Conservation (phyloP, 30 jellyfish, hydroid and myxozoan species). For the Calvadosia cruxmelitensis region DNA sequence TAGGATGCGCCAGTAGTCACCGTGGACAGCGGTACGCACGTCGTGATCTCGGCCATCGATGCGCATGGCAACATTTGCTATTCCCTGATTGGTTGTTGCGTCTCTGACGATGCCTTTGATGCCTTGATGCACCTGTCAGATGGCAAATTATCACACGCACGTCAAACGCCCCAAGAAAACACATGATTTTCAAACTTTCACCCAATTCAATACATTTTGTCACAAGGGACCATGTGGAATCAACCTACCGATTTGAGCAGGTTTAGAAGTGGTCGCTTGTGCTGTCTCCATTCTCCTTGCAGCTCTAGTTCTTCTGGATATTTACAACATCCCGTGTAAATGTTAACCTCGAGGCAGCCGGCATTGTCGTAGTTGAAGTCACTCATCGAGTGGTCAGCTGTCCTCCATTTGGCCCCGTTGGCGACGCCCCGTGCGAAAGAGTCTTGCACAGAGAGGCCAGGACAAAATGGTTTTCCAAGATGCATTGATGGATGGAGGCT, state of each 20-base stretch:
- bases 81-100: slow-evolving; percentile 44
- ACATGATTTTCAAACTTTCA: no score
- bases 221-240: no score
- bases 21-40: slow-evolving; percentile 54
- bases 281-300: slow-evolving; percentile 60
- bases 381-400: slow-evolving; percentile 34
- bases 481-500: slow-evolving; percentile 76
- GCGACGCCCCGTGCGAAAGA: slow-evolving; percentile 61
- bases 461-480: slow-evolving; percentile 93
- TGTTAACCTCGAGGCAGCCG: slow-evolving; percentile 51
- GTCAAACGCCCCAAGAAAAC: no score
- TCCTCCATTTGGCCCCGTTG: slow-evolving; percentile 92
- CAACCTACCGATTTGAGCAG: slow-evolving; percentile 51
- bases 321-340: slow-evolving; percentile 95
- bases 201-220: no score
- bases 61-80: slow-evolving; percentile 40
- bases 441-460: slow-evolving; percentile 79
- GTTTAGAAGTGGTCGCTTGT: slow-evolving; percentile 47
- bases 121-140: slow-evolving; percentile 87
- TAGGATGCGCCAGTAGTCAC: slow-evolving; percentile 86
- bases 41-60: slow-evolving; percentile 76
- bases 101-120: slow-evolving; percentile 73
- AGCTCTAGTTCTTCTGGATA: slow-evolving; percentile 71
- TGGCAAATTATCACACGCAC: no score
- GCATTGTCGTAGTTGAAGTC: slow-evolving; percentile 67